These are phyloP conservation scores for Gnathonemus longibarbis DNA, from an alignment of 2,113 vertebrate genomes.

Conservation along the genomic window DNA sequence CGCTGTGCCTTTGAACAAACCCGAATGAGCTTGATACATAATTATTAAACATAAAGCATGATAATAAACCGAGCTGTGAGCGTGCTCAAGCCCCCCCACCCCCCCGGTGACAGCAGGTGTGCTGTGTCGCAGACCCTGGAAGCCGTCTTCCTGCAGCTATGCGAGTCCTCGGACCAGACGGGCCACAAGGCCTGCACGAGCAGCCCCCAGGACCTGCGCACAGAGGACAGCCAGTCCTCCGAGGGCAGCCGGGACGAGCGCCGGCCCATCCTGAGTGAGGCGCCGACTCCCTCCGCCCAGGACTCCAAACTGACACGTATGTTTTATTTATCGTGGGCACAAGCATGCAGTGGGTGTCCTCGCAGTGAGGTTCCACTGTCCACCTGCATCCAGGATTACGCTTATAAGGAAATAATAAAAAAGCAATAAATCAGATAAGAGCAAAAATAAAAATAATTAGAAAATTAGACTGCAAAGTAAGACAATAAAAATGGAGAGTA, in stretches of 20 bases:
- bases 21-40: not conserved
- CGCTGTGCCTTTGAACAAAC: not conserved
- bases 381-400: not conserved
- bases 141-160: slow-evolving; percentile 65
- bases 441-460: not conserved
- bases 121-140: slow-evolving; percentile 56
- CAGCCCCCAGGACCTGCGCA: slow-evolving; percentile 22
- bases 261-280: slow-evolving; percentile 45
- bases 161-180: slow-evolving; percentile 54
- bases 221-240: slow-evolving; percentile 47
- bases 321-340: not conserved
- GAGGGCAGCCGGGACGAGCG: slow-evolving; percentile 55
- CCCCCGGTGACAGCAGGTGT: not conserved
- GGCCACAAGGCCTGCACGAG: slow-evolving; percentile 23
- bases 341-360: not conserved
- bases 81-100: not conserved
- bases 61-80: not conserved
- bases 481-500: not conserved
- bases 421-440: not conserved
- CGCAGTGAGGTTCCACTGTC: too few species aligned
- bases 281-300: slow-evolving; percentile 24
- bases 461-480: not conserved
- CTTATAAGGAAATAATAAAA: not conserved
- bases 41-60: not conserved
- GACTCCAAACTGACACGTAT: slow-evolving; percentile 51